A percentile compares a stretch with the other conserved stretches of the same genome.
phyloP scores from a whole-genome alignment of 2,797 vertebrate species.

The Cygnus olor region DNA sequence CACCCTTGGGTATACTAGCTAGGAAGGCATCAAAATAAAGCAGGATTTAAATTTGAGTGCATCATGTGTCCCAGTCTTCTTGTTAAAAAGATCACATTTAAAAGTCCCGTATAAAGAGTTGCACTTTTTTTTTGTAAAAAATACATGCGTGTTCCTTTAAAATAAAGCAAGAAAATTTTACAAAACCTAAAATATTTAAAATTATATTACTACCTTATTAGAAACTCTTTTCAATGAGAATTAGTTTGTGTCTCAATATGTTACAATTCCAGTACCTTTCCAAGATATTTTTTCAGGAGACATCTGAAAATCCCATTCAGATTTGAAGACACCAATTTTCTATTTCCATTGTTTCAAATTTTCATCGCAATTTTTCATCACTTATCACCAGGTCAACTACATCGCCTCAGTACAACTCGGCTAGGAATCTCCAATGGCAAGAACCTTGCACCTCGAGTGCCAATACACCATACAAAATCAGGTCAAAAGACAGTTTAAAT shows the following conservation, averaged over 20 bases:
- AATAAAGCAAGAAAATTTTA: background rate
- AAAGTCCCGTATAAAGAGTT: background rate
- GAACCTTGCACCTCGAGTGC: background rate
- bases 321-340: background rate
- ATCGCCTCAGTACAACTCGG: background rate
- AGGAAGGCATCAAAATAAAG: background rate
- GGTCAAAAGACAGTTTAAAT: slow-evolving; percentile 9
- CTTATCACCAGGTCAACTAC: background rate
- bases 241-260: background rate
- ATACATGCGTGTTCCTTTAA: accelerated
- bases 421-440: background rate
- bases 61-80: background rate
- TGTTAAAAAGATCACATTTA: background rate
- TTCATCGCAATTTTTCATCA: background rate
- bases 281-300: background rate
- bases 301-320: background rate
- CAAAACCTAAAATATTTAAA: background rate
- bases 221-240: background rate
- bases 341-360: background rate
- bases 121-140: background rate
- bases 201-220: background rate
- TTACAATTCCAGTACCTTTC: background rate
- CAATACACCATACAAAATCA: background rate
- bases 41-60: background rate
- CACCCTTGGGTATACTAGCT: background rate